phyloP scores from a whole-genome alignment of 2,888 invertebrate species.

The Tetanocera ferruginea region DNA sequence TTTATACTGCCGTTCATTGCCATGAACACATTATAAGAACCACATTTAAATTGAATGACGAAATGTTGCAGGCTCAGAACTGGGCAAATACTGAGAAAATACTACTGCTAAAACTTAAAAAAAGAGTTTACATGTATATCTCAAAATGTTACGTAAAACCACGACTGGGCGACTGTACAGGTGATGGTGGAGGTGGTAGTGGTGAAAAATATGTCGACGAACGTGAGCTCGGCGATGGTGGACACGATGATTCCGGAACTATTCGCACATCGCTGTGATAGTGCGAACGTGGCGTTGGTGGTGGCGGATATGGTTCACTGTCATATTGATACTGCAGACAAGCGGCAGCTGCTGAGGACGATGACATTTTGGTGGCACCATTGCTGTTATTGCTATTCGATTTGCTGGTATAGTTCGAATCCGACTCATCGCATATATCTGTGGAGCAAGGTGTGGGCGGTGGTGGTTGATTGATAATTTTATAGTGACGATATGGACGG shows the following conservation, averaged over 20 bases:
- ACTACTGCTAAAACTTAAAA: neutral
- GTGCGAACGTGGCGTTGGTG: slow-evolving; percentile 81
- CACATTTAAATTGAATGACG: neutral
- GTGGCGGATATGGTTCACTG: slow-evolving; percentile 81
- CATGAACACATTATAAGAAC: neutral
- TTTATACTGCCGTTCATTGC: no score
- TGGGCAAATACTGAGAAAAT: neutral
- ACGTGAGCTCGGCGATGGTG: slow-evolving; percentile 79
- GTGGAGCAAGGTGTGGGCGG: slow-evolving; percentile 96
- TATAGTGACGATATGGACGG: slow-evolving; percentile 82
- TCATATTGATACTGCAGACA: slow-evolving; percentile 74
- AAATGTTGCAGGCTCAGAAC: neutral
- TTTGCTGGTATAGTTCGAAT: slow-evolving; percentile 78
- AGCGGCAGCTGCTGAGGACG: slow-evolving; percentile 64
- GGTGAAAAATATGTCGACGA: slow-evolving; percentile 86
- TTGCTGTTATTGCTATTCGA: slow-evolving; percentile 69
- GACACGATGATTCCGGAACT: slow-evolving; percentile 75
- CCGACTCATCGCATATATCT: slow-evolving; percentile 92
- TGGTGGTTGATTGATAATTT: slow-evolving; percentile 85
- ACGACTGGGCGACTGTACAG: slow-evolving; percentile 75
- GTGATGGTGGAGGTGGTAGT: slow-evolving; percentile 88
- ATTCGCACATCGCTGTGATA: slow-evolving; percentile 79
- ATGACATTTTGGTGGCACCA: slow-evolving; percentile 64
- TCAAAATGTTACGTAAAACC: slow-evolving; percentile 71
- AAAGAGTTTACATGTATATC: slow-evolving; percentile 62